Percentiles rank a stretch among this genome's conserved stretches.
These are phyloP conservation scores for Dysidea cf. avara DNA, from an alignment of 37 sponge, comb jelly and placozoan species.

Conservation along the genomic window DNA sequence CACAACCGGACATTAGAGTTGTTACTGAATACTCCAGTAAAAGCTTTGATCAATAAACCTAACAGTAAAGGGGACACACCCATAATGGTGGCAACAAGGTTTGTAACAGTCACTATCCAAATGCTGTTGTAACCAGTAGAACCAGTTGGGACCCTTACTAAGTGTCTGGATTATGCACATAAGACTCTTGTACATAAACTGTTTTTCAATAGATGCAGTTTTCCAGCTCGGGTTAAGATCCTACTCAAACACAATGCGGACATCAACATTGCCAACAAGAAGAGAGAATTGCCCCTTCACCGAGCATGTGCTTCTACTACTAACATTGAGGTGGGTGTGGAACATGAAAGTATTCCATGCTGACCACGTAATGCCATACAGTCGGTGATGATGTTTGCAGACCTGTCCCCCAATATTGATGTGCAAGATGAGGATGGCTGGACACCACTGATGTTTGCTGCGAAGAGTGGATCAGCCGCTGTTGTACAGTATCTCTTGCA, in stretches of 20 bases:
- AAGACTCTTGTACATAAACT: not conserved
- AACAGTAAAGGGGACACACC: slow-evolving; percentile 75
- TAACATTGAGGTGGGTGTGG: slow-evolving; percentile 57
- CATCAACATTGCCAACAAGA: slow-evolving; percentile 34
- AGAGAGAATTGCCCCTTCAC: slow-evolving; percentile 69
- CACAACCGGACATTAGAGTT: slow-evolving; percentile 55
- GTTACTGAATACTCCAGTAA: slow-evolving; percentile 32
- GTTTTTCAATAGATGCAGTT: slow-evolving; percentile 18
- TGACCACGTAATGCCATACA: slow-evolving; percentile 4
- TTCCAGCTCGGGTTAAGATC: slow-evolving; percentile 24
- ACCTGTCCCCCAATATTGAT: slow-evolving; percentile 40
- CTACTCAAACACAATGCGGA: slow-evolving; percentile 49
- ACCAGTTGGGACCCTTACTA: not conserved
- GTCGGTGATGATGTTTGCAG: slow-evolving; percentile 51
- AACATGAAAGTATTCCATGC: not conserved
- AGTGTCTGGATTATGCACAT: not conserved
- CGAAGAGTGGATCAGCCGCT: slow-evolving; percentile 21
- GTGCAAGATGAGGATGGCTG: slow-evolving; percentile 51
- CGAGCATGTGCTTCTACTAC: slow-evolving; percentile 27
- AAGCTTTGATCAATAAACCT: slow-evolving; percentile 28
- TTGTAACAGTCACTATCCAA: not conserved
- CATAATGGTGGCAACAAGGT: slow-evolving; percentile 56
- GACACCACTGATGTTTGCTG: no score
- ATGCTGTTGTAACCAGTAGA: no score
- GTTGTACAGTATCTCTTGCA: slow-evolving; percentile 67